Base-by-base conservation (phyloP, 1,140 invertebrate genomes). In the Meteorus sp. region DNA sequence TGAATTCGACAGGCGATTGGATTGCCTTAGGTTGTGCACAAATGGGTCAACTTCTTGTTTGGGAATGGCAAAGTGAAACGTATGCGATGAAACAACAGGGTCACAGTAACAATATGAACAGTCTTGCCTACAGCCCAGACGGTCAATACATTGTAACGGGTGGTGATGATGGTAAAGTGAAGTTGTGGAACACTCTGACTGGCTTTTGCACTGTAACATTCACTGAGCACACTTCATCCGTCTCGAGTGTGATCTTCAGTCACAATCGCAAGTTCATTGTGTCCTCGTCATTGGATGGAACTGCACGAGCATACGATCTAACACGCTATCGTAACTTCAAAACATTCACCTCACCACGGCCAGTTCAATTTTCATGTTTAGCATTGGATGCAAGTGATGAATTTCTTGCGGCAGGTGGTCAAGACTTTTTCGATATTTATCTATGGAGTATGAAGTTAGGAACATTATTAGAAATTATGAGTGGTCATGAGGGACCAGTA, bases 51-150 rank as follows among this genome's bases (percentile, higher is more conserved):
- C 76, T 99, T 15, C 76, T 98, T 9, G 95, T 99, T 5, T 99
- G 96, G 95, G 97, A 99, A 81, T 99, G 96, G 96, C 95, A 97
- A 78, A 97, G 94, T 76, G 94, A 99, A 81, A 94, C 93, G n/a
- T 98, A 97, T 68, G 89, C 97, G 0, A 87, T 99, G 84, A 99
- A 99, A 73, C 95, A 99, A 69, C 95, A 98, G 79, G 94, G 94
- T 0, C 97, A 99, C 70, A 88, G 88, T 44, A 89, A 91, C 69
- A 90, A 91, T 69, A 95, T 97, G 88, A 89, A 86, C 8, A 91
- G 89, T 71, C 79, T 98, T 5, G 83, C 87, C 0, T 99, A 98
- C 77, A 98, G 94, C 0, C 87, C 90, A 0, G 95, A 98, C 80
- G 95, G 94, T 0, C 86, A 91, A 63, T 88, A 90, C 64, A 85